Percentiles rank a stretch among this genome's conserved stretches.
These are phyloP conservation scores for Drosophila mayri DNA, from an alignment of 1,140 invertebrate species.

Conservation along the genomic window DNA sequence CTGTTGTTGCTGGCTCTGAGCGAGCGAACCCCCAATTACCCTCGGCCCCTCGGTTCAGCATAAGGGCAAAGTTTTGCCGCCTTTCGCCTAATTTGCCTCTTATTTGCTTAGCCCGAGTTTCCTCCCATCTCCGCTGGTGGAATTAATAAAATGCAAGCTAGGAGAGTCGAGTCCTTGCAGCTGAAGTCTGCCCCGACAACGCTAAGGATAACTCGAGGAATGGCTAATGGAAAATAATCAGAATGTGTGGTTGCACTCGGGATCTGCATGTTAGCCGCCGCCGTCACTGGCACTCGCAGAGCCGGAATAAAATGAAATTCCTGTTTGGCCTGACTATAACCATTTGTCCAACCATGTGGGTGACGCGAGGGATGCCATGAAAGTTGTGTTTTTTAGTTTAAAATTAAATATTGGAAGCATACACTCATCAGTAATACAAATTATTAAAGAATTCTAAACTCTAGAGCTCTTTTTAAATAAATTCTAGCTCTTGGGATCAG, in stretches of 20 bases:
- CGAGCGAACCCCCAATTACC: conserved; percentile 17
- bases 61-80: conserved; percentile 36
- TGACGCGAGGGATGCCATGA: conserved; percentile 2
- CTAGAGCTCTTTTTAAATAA: not conserved
- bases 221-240: conserved; percentile 59
- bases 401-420: not conserved
- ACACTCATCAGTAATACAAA: not conserved
- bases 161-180: conserved; percentile 7
- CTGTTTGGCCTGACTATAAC: conserved; percentile 43
- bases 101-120: conserved; percentile 60
- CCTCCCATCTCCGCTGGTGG: conserved; percentile 18
- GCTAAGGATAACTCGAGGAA: conserved; percentile 16
- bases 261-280: conserved; percentile 46
- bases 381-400: not conserved
- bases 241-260: conserved; percentile 37
- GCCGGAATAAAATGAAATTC: conserved; percentile 51
- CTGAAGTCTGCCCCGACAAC: conserved; percentile 1
- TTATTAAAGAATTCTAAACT: not conserved
- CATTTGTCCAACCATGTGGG: conserved; percentile 27
- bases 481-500: no score
- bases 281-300: conserved; percentile 29
- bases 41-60: conserved; percentile 3
- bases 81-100: conserved; percentile 59
- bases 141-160: conserved; percentile 53
- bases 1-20: conserved; percentile 11